Base-by-base conservation (phyloP, 2,113 vertebrate genomes). In the Castor canadensis region DNA sequence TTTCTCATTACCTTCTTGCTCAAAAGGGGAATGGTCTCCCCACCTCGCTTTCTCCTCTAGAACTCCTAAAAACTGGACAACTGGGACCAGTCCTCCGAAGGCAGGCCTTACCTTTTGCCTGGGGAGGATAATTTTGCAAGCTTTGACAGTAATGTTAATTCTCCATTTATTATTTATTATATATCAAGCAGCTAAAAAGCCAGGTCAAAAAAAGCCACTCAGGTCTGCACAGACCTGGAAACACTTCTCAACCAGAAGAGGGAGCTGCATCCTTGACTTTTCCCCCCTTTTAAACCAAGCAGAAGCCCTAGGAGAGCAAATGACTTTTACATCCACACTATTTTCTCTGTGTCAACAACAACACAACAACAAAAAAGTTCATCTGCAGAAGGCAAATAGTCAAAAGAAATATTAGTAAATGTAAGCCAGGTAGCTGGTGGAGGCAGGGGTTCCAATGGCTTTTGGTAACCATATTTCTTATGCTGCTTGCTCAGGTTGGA, bases 161-260 rank as follows among this genome's bases (percentile, higher is more conserved):
- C 38, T 75, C 89, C 17, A 3, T 77, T 85, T 93, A 60, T 73
- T 56, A 69, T 43, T 69, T 60, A 54, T 40, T 22, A 7, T 38
- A 12, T 56, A 69, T 19, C 43, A 58, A 81, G 43, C 35, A 7
- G 49, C 88, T 87, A 9, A 56, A 83, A 91, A 60, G 45, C 8
- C 30, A 0, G 0, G 19, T 66, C 49, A 49, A 79, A 54, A 64
- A 94, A 86, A 0, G 12, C 32, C 0, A 0, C 17, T 83, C 32
- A 47, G 45, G 56, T 71, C 45, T 83, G 11, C 54, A 35, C 0
- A 5, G 66, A 26, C 7, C 13, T 32, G 60, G 60, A 56, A 72
- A 26, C 3, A 1, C 45, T 88, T 96, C 67, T 96, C 88, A n/a
- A n/a, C 98, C 98, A 98, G 97, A 75, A 95, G 98, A 96, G 98